phyloP scores from a whole-genome alignment of 2,797 vertebrate species.

The Erpetoichthys calabaricus region DNA sequence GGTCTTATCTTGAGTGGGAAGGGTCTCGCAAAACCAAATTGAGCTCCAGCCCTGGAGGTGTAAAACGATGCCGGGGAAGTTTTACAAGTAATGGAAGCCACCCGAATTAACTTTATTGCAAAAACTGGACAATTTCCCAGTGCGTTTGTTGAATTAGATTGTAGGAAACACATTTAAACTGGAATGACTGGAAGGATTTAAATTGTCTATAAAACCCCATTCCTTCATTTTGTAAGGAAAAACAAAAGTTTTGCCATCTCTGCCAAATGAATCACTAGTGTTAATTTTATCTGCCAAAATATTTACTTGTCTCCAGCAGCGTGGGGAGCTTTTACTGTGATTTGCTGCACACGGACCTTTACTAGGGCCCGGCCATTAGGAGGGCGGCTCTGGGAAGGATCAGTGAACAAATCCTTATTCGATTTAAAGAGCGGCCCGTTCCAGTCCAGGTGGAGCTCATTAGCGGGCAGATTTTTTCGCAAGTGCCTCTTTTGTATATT shows the following conservation, averaged over 20 bases:
- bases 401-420: too few species aligned
- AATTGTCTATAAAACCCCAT: slow-evolving; percentile 49
- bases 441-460: too few species aligned
- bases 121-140: slow-evolving; percentile 36
- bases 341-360: too few species aligned
- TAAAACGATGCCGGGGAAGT: slow-evolving; percentile 28
- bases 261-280: slow-evolving; percentile 16
- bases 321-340: not conserved
- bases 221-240: slow-evolving; percentile 27
- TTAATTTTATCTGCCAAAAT: slow-evolving; percentile 11
- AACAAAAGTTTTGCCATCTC: slow-evolving; percentile 23
- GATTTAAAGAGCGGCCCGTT: too few species aligned
- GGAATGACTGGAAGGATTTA: slow-evolving; percentile 34
- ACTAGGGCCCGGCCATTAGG: too few species aligned
- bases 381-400: too few species aligned
- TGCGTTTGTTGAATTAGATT: slow-evolving; percentile 42
- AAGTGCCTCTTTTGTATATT: too few species aligned
- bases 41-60: slow-evolving; percentile 26
- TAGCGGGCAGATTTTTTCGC: too few species aligned
- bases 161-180: slow-evolving; percentile 46
- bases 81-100: slow-evolving; percentile 29
- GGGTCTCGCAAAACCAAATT: slow-evolving; percentile 24
- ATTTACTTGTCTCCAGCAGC: slow-evolving; percentile 14
- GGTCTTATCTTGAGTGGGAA: slow-evolving; percentile 35
- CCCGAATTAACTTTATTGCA: slow-evolving; percentile 31